phyloP scores from a whole-genome alignment of 1,140 invertebrate species.

The Wasmannia auropunctata region DNA sequence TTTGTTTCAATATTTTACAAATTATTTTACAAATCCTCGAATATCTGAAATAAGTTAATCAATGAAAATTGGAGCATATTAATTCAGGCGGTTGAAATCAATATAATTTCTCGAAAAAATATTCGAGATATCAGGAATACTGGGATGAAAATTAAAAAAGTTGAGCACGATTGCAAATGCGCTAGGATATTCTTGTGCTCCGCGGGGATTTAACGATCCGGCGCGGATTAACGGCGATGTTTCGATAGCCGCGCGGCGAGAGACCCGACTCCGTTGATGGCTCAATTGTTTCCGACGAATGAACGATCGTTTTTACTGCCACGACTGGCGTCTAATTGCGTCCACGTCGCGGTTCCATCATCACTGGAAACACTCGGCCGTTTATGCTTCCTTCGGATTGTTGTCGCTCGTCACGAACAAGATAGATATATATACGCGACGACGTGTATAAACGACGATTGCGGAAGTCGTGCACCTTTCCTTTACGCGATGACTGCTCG shows the following conservation, averaged over 20 bases:
- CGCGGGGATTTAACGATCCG: conserved; percentile 28
- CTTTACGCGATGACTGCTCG: conserved; percentile 30
- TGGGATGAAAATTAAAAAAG: background rate
- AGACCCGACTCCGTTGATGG: conserved; percentile 42
- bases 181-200: background rate
- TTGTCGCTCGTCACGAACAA: conserved; percentile 48
- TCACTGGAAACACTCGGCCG: conserved; percentile 17
- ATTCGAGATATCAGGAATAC: background rate
- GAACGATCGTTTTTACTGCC: conserved; percentile 64
- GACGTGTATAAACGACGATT: background rate
- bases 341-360: conserved; percentile 38
- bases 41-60: background rate
- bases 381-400: conserved; percentile 44
- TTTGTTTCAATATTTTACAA: background rate
- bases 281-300: conserved; percentile 64
- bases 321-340: conserved; percentile 57
- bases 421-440: conserved; percentile 46
- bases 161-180: background rate
- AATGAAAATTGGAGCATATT: background rate
- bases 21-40: background rate
- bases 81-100: background rate
- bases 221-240: conserved; percentile 24
- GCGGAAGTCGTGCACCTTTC: background rate
- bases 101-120: background rate
- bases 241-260: conserved; percentile 22